Conservation (phyloP, 2,797 vertebrate genomes). For the Synanceia verrucosa region DNA sequence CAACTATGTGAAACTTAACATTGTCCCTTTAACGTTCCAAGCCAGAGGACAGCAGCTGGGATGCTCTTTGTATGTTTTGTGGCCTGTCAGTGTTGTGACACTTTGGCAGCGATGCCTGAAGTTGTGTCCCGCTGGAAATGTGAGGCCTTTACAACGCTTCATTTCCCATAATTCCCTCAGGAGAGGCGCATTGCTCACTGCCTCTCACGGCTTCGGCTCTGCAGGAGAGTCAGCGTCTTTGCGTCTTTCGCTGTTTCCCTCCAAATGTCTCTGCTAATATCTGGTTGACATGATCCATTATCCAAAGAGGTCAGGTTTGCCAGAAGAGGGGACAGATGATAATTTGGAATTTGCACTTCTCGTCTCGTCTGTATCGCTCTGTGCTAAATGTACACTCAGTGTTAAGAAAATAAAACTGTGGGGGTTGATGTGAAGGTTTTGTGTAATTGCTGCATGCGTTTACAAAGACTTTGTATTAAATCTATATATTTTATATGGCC, state of each 20-base stretch:
- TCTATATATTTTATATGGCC: constrained; percentile 18
- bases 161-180: constrained; percentile 63
- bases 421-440: no score
- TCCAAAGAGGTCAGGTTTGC: constrained; percentile 5
- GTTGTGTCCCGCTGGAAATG: constrained; percentile 57
- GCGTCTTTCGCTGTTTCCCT: constrained; percentile 20
- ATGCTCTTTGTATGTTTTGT: constrained; percentile 4
- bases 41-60: not conserved
- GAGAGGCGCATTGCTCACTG: constrained; percentile 59
- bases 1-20: not conserved
- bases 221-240: constrained; percentile 48
- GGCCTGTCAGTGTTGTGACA: constrained; percentile 59
- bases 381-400: not conserved
- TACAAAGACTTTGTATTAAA: no score
- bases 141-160: constrained; percentile 62
- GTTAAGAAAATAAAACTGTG: not conserved
- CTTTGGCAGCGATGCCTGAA: constrained; percentile 57
- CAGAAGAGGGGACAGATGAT: not conserved
- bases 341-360: constrained; percentile 17
- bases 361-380: not conserved
- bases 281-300: constrained; percentile 8
- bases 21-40: not conserved
- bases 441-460: no score
- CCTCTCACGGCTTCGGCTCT: constrained; percentile 38
- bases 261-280: constrained; percentile 3